Percentiles rank a stretch among this genome's conserved stretches.
These are phyloP conservation scores for Argyresthia albistria DNA, from an alignment of 2,888 invertebrate genomes.

Conservation along the genomic window DNA sequence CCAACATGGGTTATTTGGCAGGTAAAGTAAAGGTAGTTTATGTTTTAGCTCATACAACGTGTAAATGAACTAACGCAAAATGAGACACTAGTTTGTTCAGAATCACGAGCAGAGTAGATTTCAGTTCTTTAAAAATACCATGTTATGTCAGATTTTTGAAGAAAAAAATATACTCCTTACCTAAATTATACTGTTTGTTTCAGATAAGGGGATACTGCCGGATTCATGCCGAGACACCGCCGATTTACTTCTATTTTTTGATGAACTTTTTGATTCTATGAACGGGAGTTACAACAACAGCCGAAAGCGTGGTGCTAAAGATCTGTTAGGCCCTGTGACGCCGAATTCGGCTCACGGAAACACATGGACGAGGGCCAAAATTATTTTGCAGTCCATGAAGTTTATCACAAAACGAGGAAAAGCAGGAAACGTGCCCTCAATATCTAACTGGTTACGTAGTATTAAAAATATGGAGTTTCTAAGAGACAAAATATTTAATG, in stretches of 20 bases:
- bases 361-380: neutral
- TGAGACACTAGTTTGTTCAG: neutral
- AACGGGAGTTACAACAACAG: too few species aligned
- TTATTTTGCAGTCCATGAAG: neutral
- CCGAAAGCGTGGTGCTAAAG: too few species aligned
- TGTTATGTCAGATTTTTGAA: neutral
- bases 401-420: neutral
- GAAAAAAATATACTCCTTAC: neutral
- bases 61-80: too few species aligned
- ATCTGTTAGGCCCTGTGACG: neutral
- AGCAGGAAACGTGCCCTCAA: neutral
- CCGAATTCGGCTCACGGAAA: neutral
- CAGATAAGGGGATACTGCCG: neutral
- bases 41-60: neutral
- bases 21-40: slow-evolving; percentile 4
- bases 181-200: neutral
- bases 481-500: neutral
- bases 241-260: neutral
- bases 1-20: slow-evolving; percentile 7
- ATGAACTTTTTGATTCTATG: too few species aligned
- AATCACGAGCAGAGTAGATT: neutral
- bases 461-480: neutral
- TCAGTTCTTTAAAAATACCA: neutral
- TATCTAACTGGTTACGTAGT: neutral
- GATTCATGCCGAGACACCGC: too few species aligned